Conservation (phyloP, 1,140 invertebrate genomes). For the Mesaphorura yosii region DNA sequence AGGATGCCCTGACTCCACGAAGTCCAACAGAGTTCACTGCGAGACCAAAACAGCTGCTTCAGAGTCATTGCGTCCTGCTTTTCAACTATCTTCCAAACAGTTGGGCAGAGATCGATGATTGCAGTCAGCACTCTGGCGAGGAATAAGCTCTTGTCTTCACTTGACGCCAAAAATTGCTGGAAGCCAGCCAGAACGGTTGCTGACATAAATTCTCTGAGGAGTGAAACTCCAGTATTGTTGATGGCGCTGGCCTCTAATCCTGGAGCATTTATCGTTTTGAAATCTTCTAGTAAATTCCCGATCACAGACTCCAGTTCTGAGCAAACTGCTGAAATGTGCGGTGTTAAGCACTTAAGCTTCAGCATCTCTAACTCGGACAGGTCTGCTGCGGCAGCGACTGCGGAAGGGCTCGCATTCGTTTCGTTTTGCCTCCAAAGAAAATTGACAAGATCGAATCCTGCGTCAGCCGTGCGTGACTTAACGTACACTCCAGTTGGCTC, state of each 20-base stretch:
- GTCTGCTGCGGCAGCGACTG: no score
- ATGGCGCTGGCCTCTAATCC: no score
- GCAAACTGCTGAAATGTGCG: conserved; percentile 18
- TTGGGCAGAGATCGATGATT: conserved; percentile 18
- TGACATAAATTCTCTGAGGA: conserved; percentile 26
- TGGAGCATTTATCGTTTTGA: no score
- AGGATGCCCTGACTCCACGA: conserved; percentile 9
- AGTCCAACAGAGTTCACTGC: conserved; percentile 24
- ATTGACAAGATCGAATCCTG: conserved; percentile 21
- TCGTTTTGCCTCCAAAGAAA: conserved; percentile 26
- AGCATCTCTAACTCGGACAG: conserved; percentile 8
- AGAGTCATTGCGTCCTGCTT: conserved; percentile 21
- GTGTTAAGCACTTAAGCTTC: conserved; percentile 25
- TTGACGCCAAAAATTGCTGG: conserved; percentile 1
- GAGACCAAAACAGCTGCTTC: not conserved
- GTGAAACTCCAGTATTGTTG: conserved; percentile 12
- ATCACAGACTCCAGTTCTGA: conserved; percentile 16
- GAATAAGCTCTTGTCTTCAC: conserved; percentile 14
- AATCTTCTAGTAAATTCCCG: conserved; percentile 15
- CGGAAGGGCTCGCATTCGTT: not conserved
- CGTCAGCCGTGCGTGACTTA: not conserved
- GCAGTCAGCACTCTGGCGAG: conserved; percentile 15
- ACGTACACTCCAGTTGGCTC: not conserved
- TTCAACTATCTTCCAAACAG: conserved; percentile 27
- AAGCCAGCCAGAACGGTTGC: conserved; percentile 6